phyloP scores from a whole-genome alignment of 2,888 invertebrate species.

The Acrobasis repandana region DNA sequence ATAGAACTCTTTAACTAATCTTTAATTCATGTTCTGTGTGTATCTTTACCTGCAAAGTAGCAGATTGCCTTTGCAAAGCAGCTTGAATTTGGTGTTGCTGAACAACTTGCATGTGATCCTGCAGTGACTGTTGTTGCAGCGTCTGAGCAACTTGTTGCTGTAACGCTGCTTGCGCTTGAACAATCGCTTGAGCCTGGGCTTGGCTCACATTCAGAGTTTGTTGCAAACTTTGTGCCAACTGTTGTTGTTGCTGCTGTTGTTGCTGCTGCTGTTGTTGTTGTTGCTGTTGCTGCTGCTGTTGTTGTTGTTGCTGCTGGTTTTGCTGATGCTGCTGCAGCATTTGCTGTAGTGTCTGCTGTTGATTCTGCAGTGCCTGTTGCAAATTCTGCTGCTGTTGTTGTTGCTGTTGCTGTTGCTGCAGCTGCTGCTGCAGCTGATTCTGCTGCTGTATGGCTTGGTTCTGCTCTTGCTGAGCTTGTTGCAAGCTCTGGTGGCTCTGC shows the following conservation, averaged over 20 bases:
- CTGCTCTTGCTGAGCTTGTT: slow-evolving; percentile 40
- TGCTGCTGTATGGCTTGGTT: slow-evolving; percentile 41
- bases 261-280: slow-evolving; percentile 53
- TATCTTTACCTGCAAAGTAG: slow-evolving; percentile 64
- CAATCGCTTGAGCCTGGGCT: slow-evolving; percentile 74
- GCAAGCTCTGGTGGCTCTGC: slow-evolving; percentile 64
- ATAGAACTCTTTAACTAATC: too few relatives aligned
- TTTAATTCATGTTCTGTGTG: not conserved
- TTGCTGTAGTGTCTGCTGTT: slow-evolving; percentile 50
- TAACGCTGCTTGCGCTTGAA: slow-evolving; percentile 71
- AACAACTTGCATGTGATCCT: slow-evolving; percentile 74
- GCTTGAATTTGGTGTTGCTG: slow-evolving; percentile 78
- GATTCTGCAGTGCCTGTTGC: slow-evolving; percentile 34
- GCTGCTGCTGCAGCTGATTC: slow-evolving; percentile 46
- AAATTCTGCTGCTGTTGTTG: slow-evolving; percentile 46
- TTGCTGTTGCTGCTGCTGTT: slow-evolving; percentile 52
- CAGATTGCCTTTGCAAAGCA: slow-evolving; percentile 73
- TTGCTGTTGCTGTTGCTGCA: slow-evolving; percentile 53
- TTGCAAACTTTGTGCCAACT: slow-evolving; percentile 64
- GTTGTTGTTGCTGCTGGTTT: slow-evolving; percentile 54
- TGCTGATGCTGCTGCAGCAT: slow-evolving; percentile 56
- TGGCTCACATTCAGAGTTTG: slow-evolving; percentile 71
- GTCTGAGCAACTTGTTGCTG: slow-evolving; percentile 76
- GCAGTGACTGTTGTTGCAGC: slow-evolving; percentile 71
- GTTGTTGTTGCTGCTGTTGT: slow-evolving; percentile 49